Base-by-base conservation (phyloP, 1,140 invertebrate genomes). In the Kradibia gibbosae region DNA sequence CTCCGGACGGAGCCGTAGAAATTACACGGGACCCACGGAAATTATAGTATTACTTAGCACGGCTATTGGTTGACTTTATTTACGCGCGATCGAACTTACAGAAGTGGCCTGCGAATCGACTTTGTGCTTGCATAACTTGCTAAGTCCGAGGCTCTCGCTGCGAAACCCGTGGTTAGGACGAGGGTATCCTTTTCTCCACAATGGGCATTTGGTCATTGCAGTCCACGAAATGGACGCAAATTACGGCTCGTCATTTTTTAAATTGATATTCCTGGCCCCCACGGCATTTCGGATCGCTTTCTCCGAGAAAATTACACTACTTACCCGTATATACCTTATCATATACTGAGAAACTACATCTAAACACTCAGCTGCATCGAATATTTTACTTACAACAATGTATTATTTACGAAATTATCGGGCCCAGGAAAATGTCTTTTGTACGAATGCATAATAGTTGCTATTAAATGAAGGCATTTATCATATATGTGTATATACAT, bases 231-330 rank as follows among this genome's bases (percentile, higher is more conserved):
- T 50, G 15, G 42, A 42, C 39, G 0, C 1, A 50, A 72, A 72
- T 72, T 72, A 50, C 15, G 71, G 71, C 20, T 74, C 20, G 25
- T 71, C 31, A 28, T 45, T 31, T 48, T 45, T 31, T 13, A 71
- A 71, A 48, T 48, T 45, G 22, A 45, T 71, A 71, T 48, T 45
- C 48, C 11, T 31, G 42, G 11, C n/a, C 22, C 17, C 1, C 1
- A 25, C 28, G 36, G 4, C 20, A 17, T 25, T 45, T 48, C 45
- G 17, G 45, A 48, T 7, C 45, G n/a, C n/a, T n/a, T n/a, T n/a
- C n/a, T n/a, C n/a, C 11, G 39, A 71, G 39, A 48, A 71, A 71
- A 71, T 67, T 67, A 71, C 31, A 71, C 70, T 71, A 13, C 42
- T 71, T 28, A 17, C 11, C 3, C 13, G 42, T 22, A n/a, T 17